Evolutionary conservation across 1,140 invertebrate species (phyloP), one percentile per base, ranked within the genome.

Genomic region (Zaprionus taronus): DNA sequence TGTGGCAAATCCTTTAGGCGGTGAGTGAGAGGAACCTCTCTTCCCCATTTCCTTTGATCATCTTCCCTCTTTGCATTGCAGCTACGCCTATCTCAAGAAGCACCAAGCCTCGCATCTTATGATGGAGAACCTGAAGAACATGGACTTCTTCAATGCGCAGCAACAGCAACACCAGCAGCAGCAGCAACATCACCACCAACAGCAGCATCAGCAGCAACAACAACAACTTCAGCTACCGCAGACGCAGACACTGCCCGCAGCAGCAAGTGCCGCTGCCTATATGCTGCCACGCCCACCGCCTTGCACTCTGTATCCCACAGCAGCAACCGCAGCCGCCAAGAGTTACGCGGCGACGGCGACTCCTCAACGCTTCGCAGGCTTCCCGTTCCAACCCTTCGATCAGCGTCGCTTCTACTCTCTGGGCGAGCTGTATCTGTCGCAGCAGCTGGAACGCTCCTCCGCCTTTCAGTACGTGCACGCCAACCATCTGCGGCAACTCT

Each of bases 1-100:
- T 98, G 97, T 90, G 96, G 96, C 12, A 98, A 98, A 81, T 94
- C 96, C 66, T 98, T 98, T 93, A 94, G 96, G 63, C 94, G 92
- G 92, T 93, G 72, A 83, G 68, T 63, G 4, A 4, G 4, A 31
- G 20, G 7, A 7, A 15, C 1, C 11, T 22, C 11, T 9, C 2
- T 44, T 17, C 36, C 24, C 20, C 0, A 0, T 4, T n/a, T 41
- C 34, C 11, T 12, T 12, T 2, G 11, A 49, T 22, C 11, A 22
- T 11, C 47, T 49, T 15, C 5, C 31, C n/a, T 12, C n/a, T 58
- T 47, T 7, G 4, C n/a, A 26, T 15, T 41, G n/a, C 61, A 93
- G 97, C 58, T 95, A 97, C 68, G 96, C 97, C 0, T 98, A 98
- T 53, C 93, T 98, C 0, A 94, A 96, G 72, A 98, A 98, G 76